phyloP scores from a whole-genome alignment of 2,797 vertebrate genomes.

The Dryobates pubescens region DNA sequence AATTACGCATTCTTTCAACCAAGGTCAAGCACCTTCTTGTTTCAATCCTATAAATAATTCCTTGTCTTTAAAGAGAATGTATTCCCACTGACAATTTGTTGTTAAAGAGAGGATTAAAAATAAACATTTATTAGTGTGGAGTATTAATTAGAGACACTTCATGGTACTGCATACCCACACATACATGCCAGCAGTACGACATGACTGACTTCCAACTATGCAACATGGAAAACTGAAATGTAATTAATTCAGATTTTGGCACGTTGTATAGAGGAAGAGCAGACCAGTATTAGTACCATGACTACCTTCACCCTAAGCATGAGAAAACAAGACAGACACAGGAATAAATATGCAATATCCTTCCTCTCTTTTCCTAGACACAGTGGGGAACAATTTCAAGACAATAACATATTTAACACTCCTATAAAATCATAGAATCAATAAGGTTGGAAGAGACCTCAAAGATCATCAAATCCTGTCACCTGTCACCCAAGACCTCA shows the following conservation, averaged over 20 bases:
- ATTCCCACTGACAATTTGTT: background rate
- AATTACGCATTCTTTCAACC: background rate
- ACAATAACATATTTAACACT: background rate
- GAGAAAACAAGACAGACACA: background rate
- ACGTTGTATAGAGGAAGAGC: background rate
- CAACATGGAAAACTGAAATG: background rate
- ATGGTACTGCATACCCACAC: background rate
- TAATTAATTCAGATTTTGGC: background rate
- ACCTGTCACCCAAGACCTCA: too few relatives aligned
- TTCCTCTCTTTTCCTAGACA: background rate
- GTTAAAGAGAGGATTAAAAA: background rate
- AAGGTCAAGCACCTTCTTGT: background rate
- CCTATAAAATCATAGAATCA: too few relatives aligned
- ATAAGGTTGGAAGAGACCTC: too few relatives aligned
- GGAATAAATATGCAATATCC: background rate
- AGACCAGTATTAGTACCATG: background rate
- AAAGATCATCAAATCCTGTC: too few relatives aligned
- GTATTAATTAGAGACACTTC: background rate
- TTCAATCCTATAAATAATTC: background rate
- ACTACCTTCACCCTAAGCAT: background rate
- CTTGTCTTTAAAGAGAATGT: background rate
- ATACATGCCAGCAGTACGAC: accelerated
- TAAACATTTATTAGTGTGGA: background rate
- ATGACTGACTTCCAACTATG: background rate
- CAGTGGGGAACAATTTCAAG: background rate